phyloP scores from a whole-genome alignment of 2,113 vertebrate species.

The Empidonax alnorum region DNA sequence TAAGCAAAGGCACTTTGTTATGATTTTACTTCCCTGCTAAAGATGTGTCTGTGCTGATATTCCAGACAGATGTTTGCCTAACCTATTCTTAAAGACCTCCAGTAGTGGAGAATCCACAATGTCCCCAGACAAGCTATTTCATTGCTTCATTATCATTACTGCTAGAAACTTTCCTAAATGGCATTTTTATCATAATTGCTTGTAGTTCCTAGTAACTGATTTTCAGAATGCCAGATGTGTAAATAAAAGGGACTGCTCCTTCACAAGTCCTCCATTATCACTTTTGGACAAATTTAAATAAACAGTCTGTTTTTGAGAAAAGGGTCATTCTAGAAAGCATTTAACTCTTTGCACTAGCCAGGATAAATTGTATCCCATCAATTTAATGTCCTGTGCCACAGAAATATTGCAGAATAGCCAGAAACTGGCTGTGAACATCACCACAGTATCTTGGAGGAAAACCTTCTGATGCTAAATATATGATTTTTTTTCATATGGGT shows the following conservation, averaged over 20 bases:
- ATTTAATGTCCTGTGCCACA: not conserved
- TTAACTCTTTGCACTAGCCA: not conserved
- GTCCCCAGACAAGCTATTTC: slow-evolving; percentile 45
- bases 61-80: slow-evolving; percentile 28
- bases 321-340: not conserved
- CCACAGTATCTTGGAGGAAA: not conserved
- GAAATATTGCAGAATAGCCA: not conserved
- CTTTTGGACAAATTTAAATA: not conserved
- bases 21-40: not conserved
- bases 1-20: slow-evolving; percentile 2
- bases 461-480: not conserved
- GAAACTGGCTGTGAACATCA: not conserved
- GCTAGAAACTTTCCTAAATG: slow-evolving; percentile 24
- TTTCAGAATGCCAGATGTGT: not conserved
- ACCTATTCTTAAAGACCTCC: slow-evolving; percentile 35
- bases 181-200: slow-evolving; percentile 20
- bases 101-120: slow-evolving; percentile 16
- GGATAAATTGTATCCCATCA: not conserved
- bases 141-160: slow-evolving; percentile 45
- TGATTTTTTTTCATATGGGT: not conserved
- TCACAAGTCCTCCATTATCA: not conserved
- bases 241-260: not conserved
- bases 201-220: not conserved
- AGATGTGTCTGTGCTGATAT: not conserved
- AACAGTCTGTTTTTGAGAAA: not conserved